Conservation (phyloP, 2,797 vertebrate genomes). For the Capromys pilorides region DNA sequence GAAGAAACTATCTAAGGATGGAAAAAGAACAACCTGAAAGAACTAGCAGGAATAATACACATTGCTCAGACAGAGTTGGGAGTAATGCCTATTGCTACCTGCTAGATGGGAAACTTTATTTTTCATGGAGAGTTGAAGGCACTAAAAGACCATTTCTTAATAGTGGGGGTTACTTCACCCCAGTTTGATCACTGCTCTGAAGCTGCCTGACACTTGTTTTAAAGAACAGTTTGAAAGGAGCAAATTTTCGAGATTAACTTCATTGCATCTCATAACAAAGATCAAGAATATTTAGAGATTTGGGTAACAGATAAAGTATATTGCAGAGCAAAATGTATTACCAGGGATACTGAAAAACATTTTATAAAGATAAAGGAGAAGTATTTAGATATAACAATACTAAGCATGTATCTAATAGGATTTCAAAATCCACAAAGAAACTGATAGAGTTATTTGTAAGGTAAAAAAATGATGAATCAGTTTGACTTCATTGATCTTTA, state of each 20-base stretch:
- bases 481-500: background rate
- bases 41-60: background rate
- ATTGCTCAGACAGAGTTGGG: background rate
- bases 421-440: background rate
- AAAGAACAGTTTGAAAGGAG: background rate
- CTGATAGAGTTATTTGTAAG: background rate
- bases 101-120: background rate
- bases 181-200: background rate
- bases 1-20: background rate
- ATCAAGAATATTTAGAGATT: slow-evolving; percentile 29
- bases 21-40: background rate
- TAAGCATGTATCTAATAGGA: background rate
- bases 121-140: background rate
- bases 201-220: background rate
- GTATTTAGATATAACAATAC: background rate
- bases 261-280: background rate
- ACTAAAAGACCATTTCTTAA: background rate
- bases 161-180: background rate
- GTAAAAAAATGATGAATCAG: background rate
- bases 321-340: background rate
- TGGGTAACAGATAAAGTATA: background rate
- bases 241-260: background rate
- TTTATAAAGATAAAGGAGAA: background rate
- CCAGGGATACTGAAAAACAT: background rate
- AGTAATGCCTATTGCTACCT: background rate